phyloP scores from a whole-genome alignment of 92 coral and sea anemone species.

The Porites cylindrica region DNA sequence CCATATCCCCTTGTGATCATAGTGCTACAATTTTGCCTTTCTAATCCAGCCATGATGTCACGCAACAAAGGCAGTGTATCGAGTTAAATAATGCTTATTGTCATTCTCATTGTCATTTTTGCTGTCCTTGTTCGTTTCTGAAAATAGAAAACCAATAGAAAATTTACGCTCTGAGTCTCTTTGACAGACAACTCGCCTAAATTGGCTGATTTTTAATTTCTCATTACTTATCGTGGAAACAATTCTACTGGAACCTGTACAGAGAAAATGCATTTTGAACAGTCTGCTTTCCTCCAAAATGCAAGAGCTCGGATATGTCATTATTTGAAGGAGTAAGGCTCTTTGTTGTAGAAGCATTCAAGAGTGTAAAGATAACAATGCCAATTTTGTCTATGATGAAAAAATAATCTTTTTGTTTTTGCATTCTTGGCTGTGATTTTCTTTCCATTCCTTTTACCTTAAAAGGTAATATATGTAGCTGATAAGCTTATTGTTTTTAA shows the following conservation, averaged over 20 bases:
- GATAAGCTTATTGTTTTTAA: neutral
- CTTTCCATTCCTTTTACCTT: conserved; percentile 5
- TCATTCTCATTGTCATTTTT: no score
- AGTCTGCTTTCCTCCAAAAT: neutral
- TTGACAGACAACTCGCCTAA: no score
- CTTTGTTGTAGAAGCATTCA: neutral
- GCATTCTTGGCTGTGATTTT: neutral
- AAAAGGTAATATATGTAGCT: conserved; percentile 20
- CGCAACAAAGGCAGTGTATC: no score
- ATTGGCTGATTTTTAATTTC: neutral
- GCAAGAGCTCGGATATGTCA: neutral
- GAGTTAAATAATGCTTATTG: no score
- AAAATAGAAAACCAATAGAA: no score
- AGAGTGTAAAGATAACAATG: neutral
- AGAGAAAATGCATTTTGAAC: neutral
- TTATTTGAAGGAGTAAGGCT: neutral
- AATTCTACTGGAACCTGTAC: neutral
- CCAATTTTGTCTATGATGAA: neutral
- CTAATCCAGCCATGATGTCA: no score
- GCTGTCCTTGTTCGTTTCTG: no score
- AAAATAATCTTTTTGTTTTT: neutral
- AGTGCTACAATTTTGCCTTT: no score
- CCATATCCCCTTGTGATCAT: no score
- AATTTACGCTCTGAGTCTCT: no score
- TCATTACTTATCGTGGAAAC: neutral